phyloP scores from a whole-genome alignment of 2,113 vertebrate genomes.

The Microcebus jonahi region DNA sequence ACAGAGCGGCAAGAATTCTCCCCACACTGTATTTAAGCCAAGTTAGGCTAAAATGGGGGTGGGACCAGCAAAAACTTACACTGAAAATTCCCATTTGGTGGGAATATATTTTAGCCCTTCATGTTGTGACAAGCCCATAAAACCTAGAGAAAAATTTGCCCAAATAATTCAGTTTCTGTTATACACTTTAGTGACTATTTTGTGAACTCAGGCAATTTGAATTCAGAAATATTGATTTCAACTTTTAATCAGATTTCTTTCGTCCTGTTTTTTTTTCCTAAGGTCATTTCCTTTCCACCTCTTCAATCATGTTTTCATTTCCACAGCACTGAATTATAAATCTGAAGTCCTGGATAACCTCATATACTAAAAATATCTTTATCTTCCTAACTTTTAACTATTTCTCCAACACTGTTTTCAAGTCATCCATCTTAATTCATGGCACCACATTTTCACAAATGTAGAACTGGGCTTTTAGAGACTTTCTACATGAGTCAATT shows the following conservation, averaged over 20 bases:
- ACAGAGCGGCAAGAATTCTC: background rate
- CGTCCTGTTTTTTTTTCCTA: slow-evolving; percentile 34
- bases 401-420: slow-evolving; percentile 67
- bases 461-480: slow-evolving; percentile 41
- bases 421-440: slow-evolving; percentile 68
- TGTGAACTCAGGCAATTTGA: slow-evolving; percentile 58
- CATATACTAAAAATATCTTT: slow-evolving; percentile 77
- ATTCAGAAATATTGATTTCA: slow-evolving; percentile 76
- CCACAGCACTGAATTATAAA: slow-evolving; percentile 84
- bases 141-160: slow-evolving; percentile 7
- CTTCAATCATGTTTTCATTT: slow-evolving; percentile 75
- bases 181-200: slow-evolving; percentile 34
- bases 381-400: slow-evolving; percentile 74
- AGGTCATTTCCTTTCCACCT: slow-evolving; percentile 73
- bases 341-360: slow-evolving; percentile 76
- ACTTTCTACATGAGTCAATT: background rate
- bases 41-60: background rate
- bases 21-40: background rate
- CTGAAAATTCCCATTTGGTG: background rate
- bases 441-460: slow-evolving; percentile 70
- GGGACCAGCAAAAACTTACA: background rate
- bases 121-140: background rate
- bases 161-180: slow-evolving; percentile 46
- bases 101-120: background rate
- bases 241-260: slow-evolving; percentile 77